Evolutionary conservation across 2,113 vertebrate genomes (phyloP).

Genomic region (Eonycteris spelaea): DNA sequence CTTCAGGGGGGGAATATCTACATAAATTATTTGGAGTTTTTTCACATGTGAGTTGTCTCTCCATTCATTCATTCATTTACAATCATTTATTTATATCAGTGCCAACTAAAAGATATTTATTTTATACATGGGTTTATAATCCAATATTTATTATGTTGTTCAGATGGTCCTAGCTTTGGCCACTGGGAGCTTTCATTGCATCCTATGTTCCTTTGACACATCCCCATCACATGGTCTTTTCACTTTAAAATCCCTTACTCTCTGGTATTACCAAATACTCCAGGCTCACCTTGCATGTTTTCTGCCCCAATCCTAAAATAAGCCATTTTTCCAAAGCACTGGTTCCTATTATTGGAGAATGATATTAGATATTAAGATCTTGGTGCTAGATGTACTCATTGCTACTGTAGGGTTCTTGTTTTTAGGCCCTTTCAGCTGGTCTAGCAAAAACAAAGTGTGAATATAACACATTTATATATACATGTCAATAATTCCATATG

Average conservation of each 20-base stretch:
- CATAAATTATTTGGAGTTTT: not conserved
- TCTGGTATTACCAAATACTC: not conserved
- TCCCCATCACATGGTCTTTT: not conserved
- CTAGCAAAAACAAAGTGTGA: not conserved
- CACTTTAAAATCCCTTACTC: not conserved
- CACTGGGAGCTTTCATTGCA: not conserved
- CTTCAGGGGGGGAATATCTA: not conserved
- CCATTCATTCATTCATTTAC: not conserved
- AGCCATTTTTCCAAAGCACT: not conserved
- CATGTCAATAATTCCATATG: not conserved
- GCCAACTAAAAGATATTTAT: not conserved
- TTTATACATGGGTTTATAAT: not conserved
- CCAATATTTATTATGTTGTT: not conserved
- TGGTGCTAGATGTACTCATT: not conserved
- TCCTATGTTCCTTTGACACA: not conserved
- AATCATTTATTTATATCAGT: not conserved
- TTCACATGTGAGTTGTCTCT: not conserved
- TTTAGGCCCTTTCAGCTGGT: not conserved
- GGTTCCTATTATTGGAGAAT: not conserved
- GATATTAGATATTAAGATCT: not conserved
- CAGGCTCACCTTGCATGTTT: not conserved
- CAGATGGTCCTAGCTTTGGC: not conserved
- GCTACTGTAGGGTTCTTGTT: not conserved
- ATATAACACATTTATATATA: not conserved
- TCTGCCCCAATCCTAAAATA: not conserved